phyloP scores from a whole-genome alignment of 2,797 vertebrate genomes.

The Neomorphus geoffroyi region DNA sequence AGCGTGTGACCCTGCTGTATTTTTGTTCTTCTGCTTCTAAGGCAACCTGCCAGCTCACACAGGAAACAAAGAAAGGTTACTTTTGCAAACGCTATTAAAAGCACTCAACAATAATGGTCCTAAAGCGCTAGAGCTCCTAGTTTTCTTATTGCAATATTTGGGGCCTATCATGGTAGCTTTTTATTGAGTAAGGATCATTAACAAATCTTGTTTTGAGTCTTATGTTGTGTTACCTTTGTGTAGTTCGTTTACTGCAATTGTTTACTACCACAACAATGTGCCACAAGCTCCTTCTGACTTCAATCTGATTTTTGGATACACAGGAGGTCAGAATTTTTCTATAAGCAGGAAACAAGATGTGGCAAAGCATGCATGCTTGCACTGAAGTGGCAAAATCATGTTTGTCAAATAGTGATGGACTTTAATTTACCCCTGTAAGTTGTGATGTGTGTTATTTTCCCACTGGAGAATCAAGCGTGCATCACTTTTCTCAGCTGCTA shows the following conservation, averaged over 20 bases:
- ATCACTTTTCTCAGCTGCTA: not conserved
- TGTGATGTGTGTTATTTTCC: constrained; percentile 6
- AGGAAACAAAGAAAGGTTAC: constrained; percentile 31
- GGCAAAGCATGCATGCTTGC: not conserved
- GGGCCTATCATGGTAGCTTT: not conserved
- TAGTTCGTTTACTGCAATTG: not conserved
- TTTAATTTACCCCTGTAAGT: not conserved
- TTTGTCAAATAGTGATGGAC: not conserved
- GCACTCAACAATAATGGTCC: not conserved
- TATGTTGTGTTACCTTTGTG: not conserved
- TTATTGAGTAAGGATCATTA: constrained; percentile 11
- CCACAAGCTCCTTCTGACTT: not conserved
- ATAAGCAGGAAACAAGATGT: not conserved
- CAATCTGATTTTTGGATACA: not conserved
- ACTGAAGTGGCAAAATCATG: not conserved
- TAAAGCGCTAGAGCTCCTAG: not conserved
- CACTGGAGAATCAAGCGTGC: not conserved
- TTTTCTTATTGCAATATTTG: not conserved
- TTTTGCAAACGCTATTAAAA: constrained; percentile 32
- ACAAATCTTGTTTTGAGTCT: not conserved
- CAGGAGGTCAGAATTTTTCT: not conserved
- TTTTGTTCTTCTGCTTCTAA: constrained; percentile 20
- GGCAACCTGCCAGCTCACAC: not conserved
- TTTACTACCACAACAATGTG: not conserved
- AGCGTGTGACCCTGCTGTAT: not conserved